A percentile compares a stretch with the other conserved stretches of the same genome.
Evolutionary conservation across 2,888 invertebrate genomes (phyloP).

Genomic region (Tetragnatha montana): DNA sequence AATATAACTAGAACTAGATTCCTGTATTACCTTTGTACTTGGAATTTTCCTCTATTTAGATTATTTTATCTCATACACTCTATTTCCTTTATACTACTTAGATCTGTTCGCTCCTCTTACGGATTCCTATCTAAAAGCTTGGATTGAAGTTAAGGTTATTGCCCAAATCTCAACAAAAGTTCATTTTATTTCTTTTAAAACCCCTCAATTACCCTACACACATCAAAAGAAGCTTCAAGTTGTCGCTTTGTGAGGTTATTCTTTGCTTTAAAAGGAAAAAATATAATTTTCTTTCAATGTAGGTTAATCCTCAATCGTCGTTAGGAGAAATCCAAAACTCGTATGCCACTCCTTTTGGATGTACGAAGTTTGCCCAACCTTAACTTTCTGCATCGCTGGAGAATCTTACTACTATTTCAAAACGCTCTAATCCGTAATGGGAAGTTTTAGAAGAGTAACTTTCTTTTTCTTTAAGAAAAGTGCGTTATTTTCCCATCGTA

Average conservation of each 20-base stretch:
- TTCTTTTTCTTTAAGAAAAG: no score
- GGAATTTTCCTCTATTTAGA: no score
- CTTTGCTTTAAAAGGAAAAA: background rate
- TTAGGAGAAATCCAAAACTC: background rate
- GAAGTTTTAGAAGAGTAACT: background rate
- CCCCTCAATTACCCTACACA: background rate
- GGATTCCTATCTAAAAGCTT: background rate
- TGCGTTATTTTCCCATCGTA: no score
- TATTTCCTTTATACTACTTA: no score
- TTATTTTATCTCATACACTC: no score
- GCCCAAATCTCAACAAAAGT: background rate
- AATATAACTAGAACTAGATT: no score
- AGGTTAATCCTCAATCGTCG: conserved; percentile 29
- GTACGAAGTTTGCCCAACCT: background rate
- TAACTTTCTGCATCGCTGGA: conserved; percentile 16
- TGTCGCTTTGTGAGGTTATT: background rate
- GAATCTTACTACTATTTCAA: background rate
- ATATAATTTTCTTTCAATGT: background rate
- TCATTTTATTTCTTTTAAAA: background rate
- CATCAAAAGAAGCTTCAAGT: background rate
- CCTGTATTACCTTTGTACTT: no score
- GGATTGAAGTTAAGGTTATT: background rate
- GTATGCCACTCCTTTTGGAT: background rate
- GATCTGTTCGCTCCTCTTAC: no score
- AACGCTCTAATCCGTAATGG: conserved; percentile 14